phyloP scores from a whole-genome alignment of 2,888 invertebrate species.

The Thysanoteuthis rhombus region DNA sequence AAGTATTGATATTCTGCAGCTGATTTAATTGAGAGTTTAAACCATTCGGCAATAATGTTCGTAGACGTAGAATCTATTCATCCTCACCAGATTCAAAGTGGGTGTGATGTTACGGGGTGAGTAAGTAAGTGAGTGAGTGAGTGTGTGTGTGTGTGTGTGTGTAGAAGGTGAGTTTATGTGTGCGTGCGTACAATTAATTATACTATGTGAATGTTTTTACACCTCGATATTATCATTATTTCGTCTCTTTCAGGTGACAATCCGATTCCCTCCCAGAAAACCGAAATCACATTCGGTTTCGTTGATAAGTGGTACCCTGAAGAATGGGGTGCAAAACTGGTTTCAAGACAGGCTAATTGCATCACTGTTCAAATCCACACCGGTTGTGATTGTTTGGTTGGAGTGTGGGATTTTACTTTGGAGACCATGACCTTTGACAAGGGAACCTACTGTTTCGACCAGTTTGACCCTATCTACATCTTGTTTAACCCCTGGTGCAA shows the following conservation, averaged over 20 bases:
- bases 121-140: no score
- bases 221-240: neutral
- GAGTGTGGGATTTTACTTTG: conserved; percentile 37
- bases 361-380: conserved; percentile 34
- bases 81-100: no score
- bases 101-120: no score
- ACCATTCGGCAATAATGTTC: no score
- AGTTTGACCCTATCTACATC: conserved; percentile 75
- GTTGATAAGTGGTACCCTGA: conserved; percentile 26
- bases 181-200: neutral
- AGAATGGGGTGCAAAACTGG: conserved; percentile 37
- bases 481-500: conserved; percentile 90
- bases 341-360: conserved; percentile 31
- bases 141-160: no score
- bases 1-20: no score
- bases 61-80: no score
- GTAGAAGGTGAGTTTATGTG: no score
- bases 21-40: no score
- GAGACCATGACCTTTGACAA: conserved; percentile 30
- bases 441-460: conserved; percentile 36
- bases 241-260: conserved; percentile 17
- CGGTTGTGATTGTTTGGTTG: conserved; percentile 37
- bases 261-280: neutral
- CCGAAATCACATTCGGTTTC: conserved; percentile 23
- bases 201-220: neutral